Conservation (phyloP, 37 sponge, comb jelly and placozoan species). For the Theonella swinhoei region DNA sequence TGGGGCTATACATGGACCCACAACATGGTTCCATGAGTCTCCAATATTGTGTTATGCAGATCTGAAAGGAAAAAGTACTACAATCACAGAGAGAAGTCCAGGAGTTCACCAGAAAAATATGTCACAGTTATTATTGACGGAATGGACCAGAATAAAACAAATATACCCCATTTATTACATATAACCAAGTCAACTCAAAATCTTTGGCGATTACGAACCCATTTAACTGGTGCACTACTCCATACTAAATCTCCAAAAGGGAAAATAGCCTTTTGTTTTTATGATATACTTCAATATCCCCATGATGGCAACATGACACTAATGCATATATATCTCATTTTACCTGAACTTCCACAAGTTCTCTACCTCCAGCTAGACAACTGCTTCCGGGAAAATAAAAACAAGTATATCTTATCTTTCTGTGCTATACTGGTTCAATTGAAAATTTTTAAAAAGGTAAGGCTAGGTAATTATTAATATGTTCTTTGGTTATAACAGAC, state of each 20-base stretch:
- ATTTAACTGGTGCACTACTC: conserved; percentile 43
- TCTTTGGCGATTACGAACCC: conserved; percentile 50
- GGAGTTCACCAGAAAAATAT: conserved; percentile 42
- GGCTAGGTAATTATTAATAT: neutral
- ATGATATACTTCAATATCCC: conserved; percentile 54
- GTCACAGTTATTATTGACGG: no score
- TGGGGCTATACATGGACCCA: neutral
- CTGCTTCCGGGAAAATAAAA: conserved; percentile 37
- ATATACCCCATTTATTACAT: conserved; percentile 8
- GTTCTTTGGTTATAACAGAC: neutral
- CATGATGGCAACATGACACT: conserved; percentile 54
- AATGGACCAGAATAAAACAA: conserved; percentile 66
- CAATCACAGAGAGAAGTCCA: conserved; percentile 43
- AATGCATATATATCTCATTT: no score
- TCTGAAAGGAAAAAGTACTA: conserved; percentile 44
- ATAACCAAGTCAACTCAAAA: conserved; percentile 34
- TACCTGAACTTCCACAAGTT: conserved; percentile 29
- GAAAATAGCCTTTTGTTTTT: conserved; percentile 18
- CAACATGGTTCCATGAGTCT: no score
- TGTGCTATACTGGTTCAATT: conserved; percentile 35
- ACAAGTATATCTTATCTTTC: conserved; percentile 39
- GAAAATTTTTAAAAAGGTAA: conserved; percentile 41
- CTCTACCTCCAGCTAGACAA: conserved; percentile 51
- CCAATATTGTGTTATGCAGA: neutral
- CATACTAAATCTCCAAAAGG: conserved; percentile 32